Evolutionary conservation across 2,797 vertebrate genomes (phyloP).

Genomic region (Avahi laniger): DNA sequence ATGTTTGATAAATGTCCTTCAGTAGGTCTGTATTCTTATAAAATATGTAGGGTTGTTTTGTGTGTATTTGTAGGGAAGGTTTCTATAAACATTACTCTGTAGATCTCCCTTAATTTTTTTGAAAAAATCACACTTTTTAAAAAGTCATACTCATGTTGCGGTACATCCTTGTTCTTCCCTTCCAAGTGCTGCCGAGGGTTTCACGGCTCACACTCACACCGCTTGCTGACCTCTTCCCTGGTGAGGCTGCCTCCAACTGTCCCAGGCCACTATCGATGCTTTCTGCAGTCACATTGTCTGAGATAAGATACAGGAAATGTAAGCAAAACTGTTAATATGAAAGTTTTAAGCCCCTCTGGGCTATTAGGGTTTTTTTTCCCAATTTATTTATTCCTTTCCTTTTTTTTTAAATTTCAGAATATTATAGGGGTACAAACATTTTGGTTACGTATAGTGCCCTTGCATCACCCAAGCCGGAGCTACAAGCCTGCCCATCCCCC

Average conservation of each 20-base stretch:
- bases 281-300: background rate
- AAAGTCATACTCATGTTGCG: background rate
- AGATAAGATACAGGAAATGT: background rate
- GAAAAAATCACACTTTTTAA: background rate
- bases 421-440: too few species aligned
- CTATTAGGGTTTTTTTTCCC: background rate
- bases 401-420: background rate
- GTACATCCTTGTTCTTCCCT: background rate
- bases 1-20: background rate
- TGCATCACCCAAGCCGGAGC: too few species aligned
- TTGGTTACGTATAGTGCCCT: too few species aligned
- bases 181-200: background rate
- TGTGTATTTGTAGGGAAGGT: background rate
- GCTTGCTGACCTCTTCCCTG: background rate
- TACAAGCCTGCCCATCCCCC: background rate
- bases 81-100: background rate
- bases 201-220: background rate
- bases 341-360: background rate
- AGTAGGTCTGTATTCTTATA: background rate
- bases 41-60: background rate
- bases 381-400: background rate
- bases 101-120: background rate
- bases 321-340: background rate
- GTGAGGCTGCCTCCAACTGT: background rate
- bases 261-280: background rate